Conservation (phyloP, 30 jellyfish, hydroid and myxozoan genomes). For the Nemopilema nomurai region DNA sequence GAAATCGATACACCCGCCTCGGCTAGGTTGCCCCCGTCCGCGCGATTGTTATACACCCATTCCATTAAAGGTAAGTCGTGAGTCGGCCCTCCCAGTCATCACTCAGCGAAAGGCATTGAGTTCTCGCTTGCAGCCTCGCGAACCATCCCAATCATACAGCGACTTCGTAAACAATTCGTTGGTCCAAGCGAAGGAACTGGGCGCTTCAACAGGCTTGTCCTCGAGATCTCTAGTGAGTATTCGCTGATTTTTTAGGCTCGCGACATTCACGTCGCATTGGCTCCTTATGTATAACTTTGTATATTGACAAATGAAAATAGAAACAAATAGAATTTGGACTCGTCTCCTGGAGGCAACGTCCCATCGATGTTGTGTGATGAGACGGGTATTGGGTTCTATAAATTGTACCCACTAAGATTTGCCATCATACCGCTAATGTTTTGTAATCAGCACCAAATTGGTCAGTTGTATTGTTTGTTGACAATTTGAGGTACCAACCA, state of each 20-base stretch:
- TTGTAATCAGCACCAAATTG: neutral
- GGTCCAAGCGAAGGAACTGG: neutral
- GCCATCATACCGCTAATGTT: neutral
- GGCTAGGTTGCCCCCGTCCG: conserved; percentile 36
- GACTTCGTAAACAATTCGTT: neutral
- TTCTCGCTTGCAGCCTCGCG: neutral
- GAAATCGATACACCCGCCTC: neutral
- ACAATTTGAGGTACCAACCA: neutral
- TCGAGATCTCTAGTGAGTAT: neutral
- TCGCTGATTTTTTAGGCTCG: neutral
- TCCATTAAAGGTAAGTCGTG: conserved; percentile 49
- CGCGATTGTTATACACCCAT: conserved; percentile 47
- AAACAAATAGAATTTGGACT: no score
- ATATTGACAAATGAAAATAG: no score
- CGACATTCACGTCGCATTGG: no score
- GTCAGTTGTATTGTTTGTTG: neutral
- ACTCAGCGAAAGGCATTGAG: conserved; percentile 31
- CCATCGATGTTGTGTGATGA: no score
- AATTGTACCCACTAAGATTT: neutral
- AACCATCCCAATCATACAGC: conserved; percentile 27
- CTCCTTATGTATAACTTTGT: no score
- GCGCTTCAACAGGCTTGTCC: neutral
- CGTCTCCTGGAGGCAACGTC: no score
- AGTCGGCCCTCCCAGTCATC: conserved; percentile 33
- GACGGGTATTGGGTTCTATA: neutral